These are phyloP conservation scores for Microctonus hyperodae DNA, from an alignment of 2,888 invertebrate genomes.

Conservation along the genomic window DNA sequence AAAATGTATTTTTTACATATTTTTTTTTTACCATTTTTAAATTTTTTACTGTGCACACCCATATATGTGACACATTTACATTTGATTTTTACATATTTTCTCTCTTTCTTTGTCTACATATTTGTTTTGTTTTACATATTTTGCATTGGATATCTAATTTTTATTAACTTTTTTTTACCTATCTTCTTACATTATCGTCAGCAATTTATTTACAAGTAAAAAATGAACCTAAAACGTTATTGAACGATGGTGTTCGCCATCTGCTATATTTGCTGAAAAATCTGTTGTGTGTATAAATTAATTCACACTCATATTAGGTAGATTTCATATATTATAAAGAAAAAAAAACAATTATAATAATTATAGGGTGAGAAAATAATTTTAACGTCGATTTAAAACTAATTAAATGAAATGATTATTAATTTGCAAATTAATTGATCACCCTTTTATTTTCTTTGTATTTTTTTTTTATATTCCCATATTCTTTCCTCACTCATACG, in stretches of 20 bases:
- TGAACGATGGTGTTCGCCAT: too few relatives aligned
- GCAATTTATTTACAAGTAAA: slow-evolving; percentile 37
- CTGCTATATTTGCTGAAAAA: background rate
- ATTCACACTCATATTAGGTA: too few relatives aligned
- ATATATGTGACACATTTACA: background rate
- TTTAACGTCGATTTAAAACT: too few relatives aligned
- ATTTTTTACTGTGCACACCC: background rate
- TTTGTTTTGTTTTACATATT: background rate
- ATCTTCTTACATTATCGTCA: background rate
- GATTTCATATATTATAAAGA: too few relatives aligned
- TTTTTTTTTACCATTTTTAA: background rate
- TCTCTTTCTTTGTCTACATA: background rate
- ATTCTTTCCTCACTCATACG: slow-evolving; percentile 27
- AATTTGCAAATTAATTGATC: too few relatives aligned
- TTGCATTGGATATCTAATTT: background rate
- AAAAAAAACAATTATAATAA: too few relatives aligned
- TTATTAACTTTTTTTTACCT: background rate
- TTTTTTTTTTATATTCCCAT: slow-evolving; percentile 20
- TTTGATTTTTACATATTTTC: background rate
- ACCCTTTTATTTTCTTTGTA: too few relatives aligned
- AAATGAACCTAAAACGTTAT: slow-evolving; percentile 56
- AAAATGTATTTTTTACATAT: background rate
- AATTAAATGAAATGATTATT: too few relatives aligned
- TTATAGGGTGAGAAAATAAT: too few relatives aligned
- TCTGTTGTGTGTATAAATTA: background rate